Evolutionary conservation across 2,888 invertebrate genomes (phyloP).

Genomic region (Dione juno): DNA sequence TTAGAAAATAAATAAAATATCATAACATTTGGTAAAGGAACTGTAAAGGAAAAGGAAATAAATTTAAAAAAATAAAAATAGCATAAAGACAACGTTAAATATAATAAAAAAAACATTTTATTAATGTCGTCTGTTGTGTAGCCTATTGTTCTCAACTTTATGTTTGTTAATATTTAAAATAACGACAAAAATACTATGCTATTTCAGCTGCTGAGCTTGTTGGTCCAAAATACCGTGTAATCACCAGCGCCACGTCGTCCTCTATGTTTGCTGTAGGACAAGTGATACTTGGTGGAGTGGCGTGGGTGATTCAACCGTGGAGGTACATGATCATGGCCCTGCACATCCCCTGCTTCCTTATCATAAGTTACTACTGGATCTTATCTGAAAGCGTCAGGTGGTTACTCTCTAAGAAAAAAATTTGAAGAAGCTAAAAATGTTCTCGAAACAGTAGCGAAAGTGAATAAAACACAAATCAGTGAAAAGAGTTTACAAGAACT

Average conservation of each 20-base stretch:
- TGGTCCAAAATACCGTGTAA: constrained; percentile 87
- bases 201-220: constrained; percentile 86
- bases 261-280: constrained; percentile 89
- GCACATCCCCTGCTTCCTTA: constrained; percentile 87
- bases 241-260: constrained; percentile 86
- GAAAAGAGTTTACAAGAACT: constrained; percentile 72
- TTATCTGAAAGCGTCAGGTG: constrained; percentile 88
- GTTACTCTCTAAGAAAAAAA: constrained; percentile 87
- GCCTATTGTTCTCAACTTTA: background rate
- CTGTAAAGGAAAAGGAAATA: too few species aligned
- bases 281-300: constrained; percentile 85
- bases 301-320: constrained; percentile 88
- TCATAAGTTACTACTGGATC: constrained; percentile 87
- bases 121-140: too few species aligned
- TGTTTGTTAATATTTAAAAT: background rate
- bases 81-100: too few species aligned
- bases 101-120: too few species aligned
- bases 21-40: too few species aligned
- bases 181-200: background rate
- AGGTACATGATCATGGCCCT: constrained; percentile 85
- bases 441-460: constrained; percentile 84
- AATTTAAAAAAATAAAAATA: too few species aligned
- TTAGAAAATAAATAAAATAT: too few species aligned
- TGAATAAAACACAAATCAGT: constrained; percentile 83
- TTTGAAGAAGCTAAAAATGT: constrained; percentile 84